phyloP scores from a whole-genome alignment of 2,113 vertebrate genomes.

The Campylomormyrus numenius region DNA sequence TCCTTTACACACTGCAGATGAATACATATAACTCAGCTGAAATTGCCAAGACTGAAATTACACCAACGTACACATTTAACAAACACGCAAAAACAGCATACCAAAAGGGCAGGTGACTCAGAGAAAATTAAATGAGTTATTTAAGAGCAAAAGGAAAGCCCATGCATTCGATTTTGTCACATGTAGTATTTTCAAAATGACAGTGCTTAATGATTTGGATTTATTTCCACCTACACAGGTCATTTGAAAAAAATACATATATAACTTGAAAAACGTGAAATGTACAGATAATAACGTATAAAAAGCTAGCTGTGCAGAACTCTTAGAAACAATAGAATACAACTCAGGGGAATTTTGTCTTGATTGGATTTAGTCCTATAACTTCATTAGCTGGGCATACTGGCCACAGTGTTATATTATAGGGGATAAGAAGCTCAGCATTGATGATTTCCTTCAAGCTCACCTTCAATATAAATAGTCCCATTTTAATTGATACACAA shows the following conservation, averaged over 20 bases:
- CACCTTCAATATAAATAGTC: neutral
- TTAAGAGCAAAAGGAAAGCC: neutral
- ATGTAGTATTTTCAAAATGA: neutral
- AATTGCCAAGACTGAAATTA: neutral
- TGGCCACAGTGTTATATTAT: neutral
- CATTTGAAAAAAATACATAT: neutral
- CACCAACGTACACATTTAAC: neutral
- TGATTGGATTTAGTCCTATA: neutral
- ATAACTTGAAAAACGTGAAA: neutral
- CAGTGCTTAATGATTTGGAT: neutral
- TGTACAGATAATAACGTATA: neutral
- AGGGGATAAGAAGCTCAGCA: neutral
- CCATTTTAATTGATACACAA: neutral
- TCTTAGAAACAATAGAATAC: neutral
- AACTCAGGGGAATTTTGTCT: neutral
- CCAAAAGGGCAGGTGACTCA: neutral
- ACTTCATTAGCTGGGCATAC: neutral
- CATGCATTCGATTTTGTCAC: neutral
- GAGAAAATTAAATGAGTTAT: neutral
- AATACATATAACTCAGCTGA: neutral
- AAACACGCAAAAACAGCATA: neutral
- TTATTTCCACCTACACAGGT: neutral
- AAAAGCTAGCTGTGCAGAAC: neutral
- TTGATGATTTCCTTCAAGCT: neutral
- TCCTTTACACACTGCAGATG: neutral